Evolutionary conservation across 2,888 invertebrate genomes (phyloP).

Genomic region (Philaethria dido): DNA sequence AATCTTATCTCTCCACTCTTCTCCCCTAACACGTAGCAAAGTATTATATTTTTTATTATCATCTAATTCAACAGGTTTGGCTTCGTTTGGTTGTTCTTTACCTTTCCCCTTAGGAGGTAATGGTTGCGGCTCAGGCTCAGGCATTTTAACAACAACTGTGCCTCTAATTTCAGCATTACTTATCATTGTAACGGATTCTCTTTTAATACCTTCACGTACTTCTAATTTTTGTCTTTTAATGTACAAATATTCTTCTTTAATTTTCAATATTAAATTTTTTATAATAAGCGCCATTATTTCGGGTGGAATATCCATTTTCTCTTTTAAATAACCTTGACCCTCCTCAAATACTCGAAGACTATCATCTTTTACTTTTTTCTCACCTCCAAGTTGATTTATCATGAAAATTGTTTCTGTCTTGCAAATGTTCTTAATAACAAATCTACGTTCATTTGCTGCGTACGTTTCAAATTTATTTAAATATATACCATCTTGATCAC

Average conservation of each 20-base stretch:
- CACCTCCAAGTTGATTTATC: constrained; percentile 75
- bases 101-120: constrained; percentile 56
- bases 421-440: constrained; percentile 75
- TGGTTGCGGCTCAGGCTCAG: constrained; percentile 48
- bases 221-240: constrained; percentile 68
- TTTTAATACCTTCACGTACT: constrained; percentile 67
- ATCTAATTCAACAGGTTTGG: constrained; percentile 49
- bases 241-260: constrained; percentile 74
- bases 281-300: constrained; percentile 71
- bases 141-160: constrained; percentile 55
- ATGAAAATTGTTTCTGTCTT: constrained; percentile 78
- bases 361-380: constrained; percentile 72
- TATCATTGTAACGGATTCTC: constrained; percentile 70
- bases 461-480: constrained; percentile 70
- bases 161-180: constrained; percentile 64
- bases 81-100: constrained; percentile 46
- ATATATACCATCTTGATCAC: constrained; percentile 72
- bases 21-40: constrained; percentile 74
- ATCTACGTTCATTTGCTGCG: constrained; percentile 70
- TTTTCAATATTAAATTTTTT: constrained; percentile 72
- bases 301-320: constrained; percentile 71
- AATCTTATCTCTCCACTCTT: constrained; percentile 82
- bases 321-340: constrained; percentile 67
- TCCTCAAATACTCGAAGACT: constrained; percentile 73
- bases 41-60: constrained; percentile 78